Base-by-base conservation (phyloP, 2,113 vertebrate species). In the Tachycineta bicolor region DNA sequence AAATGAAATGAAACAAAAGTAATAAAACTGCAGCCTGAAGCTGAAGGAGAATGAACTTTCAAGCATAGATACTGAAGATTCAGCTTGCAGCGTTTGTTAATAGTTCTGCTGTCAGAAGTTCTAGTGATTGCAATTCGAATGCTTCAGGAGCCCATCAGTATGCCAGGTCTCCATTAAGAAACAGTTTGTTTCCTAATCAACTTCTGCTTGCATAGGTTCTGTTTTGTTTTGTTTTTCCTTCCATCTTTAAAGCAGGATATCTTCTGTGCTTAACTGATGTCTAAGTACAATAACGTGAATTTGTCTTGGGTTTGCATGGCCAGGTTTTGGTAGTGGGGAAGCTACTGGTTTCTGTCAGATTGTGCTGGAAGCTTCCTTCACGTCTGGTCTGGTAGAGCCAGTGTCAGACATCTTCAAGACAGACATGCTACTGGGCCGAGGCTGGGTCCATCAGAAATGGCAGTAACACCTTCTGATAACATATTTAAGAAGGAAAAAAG, bases 331-430 rank as follows among this genome's bases (percentile, higher is more conserved):
- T 41, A 47, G n/a, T 21, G 14, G 20, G 5, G 9, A 4, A 17
- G 29, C 11, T 34, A 34, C 41, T 31, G 11, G 3, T 24, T 62
- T 68, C n/a, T 34, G 11, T 31, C 9, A 10, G 52, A 59, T 39
- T 21, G 5, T 29, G 20, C 20, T 29, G 43, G 39, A 47, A 76
- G 9, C 4, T 26, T 47, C 12, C 29, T 68, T 20, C 21, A 6
- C 3, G 2, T 55, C 53, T 53, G n/a, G 28, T 29, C 53, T 53
- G n/a, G 28, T 29, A 68, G 13, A 75, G 12, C 46, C 46, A 47
- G 20, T 10, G 28, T n/a, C 62, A 60, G 53, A 33, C 0, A 0
- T 13, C 13, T 67, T 50, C 39, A 46, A 39, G 46, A 28, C 1
- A 2, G 29, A 39, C 5, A 8, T 28, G 14, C 33, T 46, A 10